Evolutionary conservation across 2,797 vertebrate species (phyloP), one percentile per base, ranked within the genome.

Genomic region (Acanthurus tractus): DNA sequence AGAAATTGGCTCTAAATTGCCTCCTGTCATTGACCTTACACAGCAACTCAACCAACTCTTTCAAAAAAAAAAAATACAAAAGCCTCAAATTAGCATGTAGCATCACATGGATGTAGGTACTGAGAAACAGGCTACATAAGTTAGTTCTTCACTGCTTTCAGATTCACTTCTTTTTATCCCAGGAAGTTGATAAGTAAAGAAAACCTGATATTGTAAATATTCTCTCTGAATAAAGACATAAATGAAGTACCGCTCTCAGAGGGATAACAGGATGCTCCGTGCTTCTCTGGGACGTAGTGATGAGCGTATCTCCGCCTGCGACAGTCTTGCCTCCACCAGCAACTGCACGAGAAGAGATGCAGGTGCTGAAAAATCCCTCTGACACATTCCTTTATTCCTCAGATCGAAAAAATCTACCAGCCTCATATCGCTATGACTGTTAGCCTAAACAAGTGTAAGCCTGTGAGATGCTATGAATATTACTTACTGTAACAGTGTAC

Each of bases 401-500:
- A 29, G 4, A 3, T 4, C 7, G 7, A 6, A 34, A 34, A 34
- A 34, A 34, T 34, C 29, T 34, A 34, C 29, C 29, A 34, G 29
- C 12, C 45, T 46, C 29, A 52, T 22, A 25, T 8, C 8, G 18
- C 52, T 58, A 14, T 1, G n/a, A 9, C 18, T 65, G 11, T 36
- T 12, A 3, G 29, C 14, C 20, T 22, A 34, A 57, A 50, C n/a
- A 20, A 61, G 36, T n/a, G 15, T 34, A 6, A 61, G 67, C 15
- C 44, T 36, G 44, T 17, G 13, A 72, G 18, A 67, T 65, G 3
- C 9, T 42, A 49, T 22, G 8, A 2, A 20, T 45, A 20, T 23
- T 70, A 95, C 97, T 97, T 91, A 99, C 98, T 99, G 97, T 79
- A 98, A 85, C 77, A 99, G 93, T 50, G 97, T 95, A 45, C 97